A percentile compares a stretch with the other conserved stretches of the same genome.
Evolutionary conservation across 2,113 vertebrate genomes (phyloP).

Genomic region (Ahaetulla prasina): DNA sequence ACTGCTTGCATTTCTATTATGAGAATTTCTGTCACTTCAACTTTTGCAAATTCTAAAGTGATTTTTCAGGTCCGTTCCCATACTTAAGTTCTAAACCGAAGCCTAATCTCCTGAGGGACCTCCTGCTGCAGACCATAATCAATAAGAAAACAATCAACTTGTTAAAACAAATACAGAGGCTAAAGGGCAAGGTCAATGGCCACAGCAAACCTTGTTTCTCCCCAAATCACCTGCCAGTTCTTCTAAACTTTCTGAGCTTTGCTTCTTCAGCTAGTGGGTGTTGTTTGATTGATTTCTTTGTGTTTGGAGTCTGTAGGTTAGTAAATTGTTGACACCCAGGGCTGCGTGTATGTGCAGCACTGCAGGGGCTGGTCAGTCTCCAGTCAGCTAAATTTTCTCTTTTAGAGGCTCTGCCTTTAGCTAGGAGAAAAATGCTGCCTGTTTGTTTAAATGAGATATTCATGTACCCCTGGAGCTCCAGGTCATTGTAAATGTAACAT

Average conservation of each 20-base stretch:
- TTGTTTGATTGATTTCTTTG: accelerated
- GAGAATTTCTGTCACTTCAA: background rate
- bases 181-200: background rate
- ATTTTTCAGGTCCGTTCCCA: background rate
- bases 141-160: background rate
- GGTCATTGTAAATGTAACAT: slow-evolving; percentile 67
- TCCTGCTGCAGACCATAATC: background rate
- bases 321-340: background rate
- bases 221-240: slow-evolving; percentile 24
- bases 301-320: slow-evolving; percentile 33
- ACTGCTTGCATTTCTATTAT: background rate
- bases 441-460: slow-evolving; percentile 69
- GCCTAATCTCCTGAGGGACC: background rate
- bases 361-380: slow-evolving; percentile 23
- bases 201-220: background rate
- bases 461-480: slow-evolving; percentile 57
- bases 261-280: background rate
- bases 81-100: background rate
- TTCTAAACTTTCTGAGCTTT: slow-evolving; percentile 9
- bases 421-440: slow-evolving; percentile 57
- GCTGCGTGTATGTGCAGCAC: background rate
- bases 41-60: background rate
- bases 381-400: slow-evolving; percentile 41
- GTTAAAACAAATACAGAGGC: slow-evolving; percentile 13
- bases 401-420: slow-evolving; percentile 33